A percentile compares a stretch with the other conserved stretches of the same genome.
phyloP scores from a whole-genome alignment of 2,113 vertebrate genomes.

The Lycocorax pyrrhopterus region DNA sequence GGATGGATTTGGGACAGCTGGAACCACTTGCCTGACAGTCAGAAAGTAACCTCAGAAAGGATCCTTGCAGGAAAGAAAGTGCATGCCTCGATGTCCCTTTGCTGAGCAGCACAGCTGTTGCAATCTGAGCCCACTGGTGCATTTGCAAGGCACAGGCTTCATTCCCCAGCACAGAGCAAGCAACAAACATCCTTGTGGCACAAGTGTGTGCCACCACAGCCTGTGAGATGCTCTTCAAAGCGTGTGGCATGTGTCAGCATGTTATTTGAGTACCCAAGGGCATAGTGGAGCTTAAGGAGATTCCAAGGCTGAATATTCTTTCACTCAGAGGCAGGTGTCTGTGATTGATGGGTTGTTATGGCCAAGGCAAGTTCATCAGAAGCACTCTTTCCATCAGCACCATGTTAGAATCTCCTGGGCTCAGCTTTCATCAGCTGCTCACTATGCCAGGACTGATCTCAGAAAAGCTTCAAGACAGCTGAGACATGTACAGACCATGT shows the following conservation, averaged over 20 bases:
- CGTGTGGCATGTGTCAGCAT: background rate
- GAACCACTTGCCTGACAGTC: background rate
- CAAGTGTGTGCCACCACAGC: background rate
- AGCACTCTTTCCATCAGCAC: conserved; percentile 6
- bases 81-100: background rate
- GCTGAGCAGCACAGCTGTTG: conserved; percentile 14
- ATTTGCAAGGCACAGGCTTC: background rate
- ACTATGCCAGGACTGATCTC: background rate
- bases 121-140: background rate
- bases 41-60: background rate
- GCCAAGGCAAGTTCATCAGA: background rate
- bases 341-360: conserved; percentile 16
- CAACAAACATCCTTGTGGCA: background rate
- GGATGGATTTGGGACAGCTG: background rate
- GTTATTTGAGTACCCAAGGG: conserved; percentile 1
- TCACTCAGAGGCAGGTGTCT: conserved; percentile 22
- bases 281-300: background rate
- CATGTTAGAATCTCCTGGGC: background rate
- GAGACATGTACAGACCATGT: background rate
- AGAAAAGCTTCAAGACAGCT: conserved; percentile 5
- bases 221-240: background rate
- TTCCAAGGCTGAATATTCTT: conserved; percentile 26
- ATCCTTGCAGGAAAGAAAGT: background rate
- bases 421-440: conserved; percentile 51
- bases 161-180: background rate